A percentile compares a stretch with the other conserved stretches of the same genome.
Evolutionary conservation across 2,113 vertebrate species (phyloP).

Genomic region (Oriolus oriolus): DNA sequence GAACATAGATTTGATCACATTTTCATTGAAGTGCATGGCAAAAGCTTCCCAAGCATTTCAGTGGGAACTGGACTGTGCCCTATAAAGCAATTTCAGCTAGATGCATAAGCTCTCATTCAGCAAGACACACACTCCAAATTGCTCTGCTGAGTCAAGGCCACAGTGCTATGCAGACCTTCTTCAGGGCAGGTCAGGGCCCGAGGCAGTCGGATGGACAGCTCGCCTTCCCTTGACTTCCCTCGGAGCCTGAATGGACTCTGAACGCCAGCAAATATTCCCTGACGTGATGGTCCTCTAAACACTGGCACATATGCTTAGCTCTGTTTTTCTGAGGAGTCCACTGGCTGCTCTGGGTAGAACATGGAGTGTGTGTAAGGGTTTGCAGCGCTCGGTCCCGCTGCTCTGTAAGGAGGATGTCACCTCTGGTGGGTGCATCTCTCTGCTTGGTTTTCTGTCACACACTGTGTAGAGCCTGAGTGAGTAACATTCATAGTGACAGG

Average conservation of each 20-base stretch:
- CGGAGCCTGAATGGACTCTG: not conserved
- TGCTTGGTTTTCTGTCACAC: not conserved
- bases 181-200: not conserved
- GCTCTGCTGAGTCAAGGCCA: slow-evolving; percentile 14
- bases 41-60: not conserved
- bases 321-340: not conserved
- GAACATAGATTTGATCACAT: not conserved
- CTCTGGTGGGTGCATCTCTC: not conserved
- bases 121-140: not conserved
- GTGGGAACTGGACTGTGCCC: not conserved
- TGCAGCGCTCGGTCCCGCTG: rapidly evolving
- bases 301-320: not conserved
- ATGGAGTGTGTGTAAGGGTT: not conserved
- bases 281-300: not conserved
- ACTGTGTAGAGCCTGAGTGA: not conserved
- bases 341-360: not conserved
- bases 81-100: not conserved
- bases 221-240: not conserved
- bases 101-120: not conserved
- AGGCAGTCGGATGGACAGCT: not conserved
- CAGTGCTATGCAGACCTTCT: not conserved
- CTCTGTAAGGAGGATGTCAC: not conserved
- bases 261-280: not conserved
- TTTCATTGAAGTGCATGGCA: not conserved
- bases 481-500: not conserved